Percentiles rank a stretch among this genome's conserved stretches.
These are phyloP conservation scores for Takifugu rubripes DNA, from an alignment of 2,797 vertebrate genomes.

Conservation along the genomic window DNA sequence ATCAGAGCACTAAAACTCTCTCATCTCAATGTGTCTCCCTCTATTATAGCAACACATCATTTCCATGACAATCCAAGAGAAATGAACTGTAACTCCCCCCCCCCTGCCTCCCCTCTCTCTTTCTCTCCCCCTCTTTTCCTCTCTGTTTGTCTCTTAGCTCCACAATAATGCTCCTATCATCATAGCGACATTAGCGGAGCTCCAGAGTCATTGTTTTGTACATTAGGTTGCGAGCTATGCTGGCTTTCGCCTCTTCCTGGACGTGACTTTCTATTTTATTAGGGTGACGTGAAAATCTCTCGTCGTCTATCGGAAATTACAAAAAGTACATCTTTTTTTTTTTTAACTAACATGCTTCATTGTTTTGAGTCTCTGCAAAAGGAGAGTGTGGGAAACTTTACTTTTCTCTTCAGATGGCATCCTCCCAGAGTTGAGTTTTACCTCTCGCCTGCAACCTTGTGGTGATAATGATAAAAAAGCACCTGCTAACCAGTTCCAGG, in stretches of 20 bases:
- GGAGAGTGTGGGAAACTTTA: too few relatives aligned
- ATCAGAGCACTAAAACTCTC: slow-evolving; percentile 69
- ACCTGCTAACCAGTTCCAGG: too few relatives aligned
- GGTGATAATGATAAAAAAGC: too few relatives aligned
- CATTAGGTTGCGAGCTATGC: slow-evolving; percentile 42
- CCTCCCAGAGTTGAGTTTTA: slow-evolving; percentile 3
- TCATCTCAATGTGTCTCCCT: slow-evolving; percentile 73
- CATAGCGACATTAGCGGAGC: slow-evolving; percentile 53
- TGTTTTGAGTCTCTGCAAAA: too few relatives aligned
- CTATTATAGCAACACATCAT: slow-evolving; percentile 69
- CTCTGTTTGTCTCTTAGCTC: slow-evolving; percentile 29
- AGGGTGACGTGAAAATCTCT: slow-evolving; percentile 10
- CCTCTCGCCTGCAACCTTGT: slow-evolving; percentile 10
- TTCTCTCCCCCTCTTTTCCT: not conserved
- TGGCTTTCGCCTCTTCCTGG: slow-evolving; percentile 40
- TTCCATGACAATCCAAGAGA: slow-evolving; percentile 74
- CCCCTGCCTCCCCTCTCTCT: slow-evolving; percentile 20
- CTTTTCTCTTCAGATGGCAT: too few relatives aligned
- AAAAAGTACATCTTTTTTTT: too few relatives aligned
- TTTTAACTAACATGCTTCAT: too few relatives aligned
- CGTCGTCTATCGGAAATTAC: too few relatives aligned
- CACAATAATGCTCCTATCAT: slow-evolving; percentile 61
- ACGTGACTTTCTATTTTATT: slow-evolving; percentile 46
- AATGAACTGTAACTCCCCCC: slow-evolving; percentile 68
- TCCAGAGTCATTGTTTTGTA: slow-evolving; percentile 49